Conservation (phyloP, 2,113 vertebrate species). For the Recurvirostra avosetta region DNA sequence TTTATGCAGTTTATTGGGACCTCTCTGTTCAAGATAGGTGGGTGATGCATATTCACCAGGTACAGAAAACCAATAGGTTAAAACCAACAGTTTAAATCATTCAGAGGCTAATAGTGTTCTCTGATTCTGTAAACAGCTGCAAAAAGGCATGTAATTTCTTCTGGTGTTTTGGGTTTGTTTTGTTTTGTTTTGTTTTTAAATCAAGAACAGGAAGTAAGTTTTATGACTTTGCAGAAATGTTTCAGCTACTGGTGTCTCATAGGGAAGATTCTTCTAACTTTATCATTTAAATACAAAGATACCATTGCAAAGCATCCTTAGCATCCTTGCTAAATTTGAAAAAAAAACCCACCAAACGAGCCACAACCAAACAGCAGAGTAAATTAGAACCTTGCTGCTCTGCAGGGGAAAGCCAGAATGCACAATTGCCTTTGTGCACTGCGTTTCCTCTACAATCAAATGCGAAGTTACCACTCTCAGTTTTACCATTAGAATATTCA, state of each 20-base stretch:
- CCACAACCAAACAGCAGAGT: not conserved
- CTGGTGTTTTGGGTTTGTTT: not conserved
- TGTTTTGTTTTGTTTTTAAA: not conserved
- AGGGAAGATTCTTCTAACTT: not conserved
- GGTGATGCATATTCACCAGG: not conserved
- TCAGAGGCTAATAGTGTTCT: not conserved
- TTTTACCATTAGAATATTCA: not conserved
- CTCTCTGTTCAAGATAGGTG: not conserved
- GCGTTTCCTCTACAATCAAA: not conserved
- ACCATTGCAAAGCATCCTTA: not conserved
- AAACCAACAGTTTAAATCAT: not conserved
- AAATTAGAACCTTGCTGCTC: conserved; percentile 4
- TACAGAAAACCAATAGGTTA: not conserved
- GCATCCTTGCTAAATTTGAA: not conserved
- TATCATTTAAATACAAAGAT: not conserved
- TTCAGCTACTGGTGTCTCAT: not conserved
- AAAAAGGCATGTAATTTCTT: not conserved
- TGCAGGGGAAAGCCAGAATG: not conserved
- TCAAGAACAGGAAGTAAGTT: not conserved
- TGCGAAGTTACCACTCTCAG: not conserved
- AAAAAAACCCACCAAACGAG: not conserved
- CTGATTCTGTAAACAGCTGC: not conserved
- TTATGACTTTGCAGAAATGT: not conserved
- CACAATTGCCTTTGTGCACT: not conserved
- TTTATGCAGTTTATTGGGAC: not conserved